Percentiles rank a stretch among this genome's conserved stretches.
Evolutionary conservation across 2,797 vertebrate genomes (phyloP).

Genomic region (Atherinosoma microstoma): DNA sequence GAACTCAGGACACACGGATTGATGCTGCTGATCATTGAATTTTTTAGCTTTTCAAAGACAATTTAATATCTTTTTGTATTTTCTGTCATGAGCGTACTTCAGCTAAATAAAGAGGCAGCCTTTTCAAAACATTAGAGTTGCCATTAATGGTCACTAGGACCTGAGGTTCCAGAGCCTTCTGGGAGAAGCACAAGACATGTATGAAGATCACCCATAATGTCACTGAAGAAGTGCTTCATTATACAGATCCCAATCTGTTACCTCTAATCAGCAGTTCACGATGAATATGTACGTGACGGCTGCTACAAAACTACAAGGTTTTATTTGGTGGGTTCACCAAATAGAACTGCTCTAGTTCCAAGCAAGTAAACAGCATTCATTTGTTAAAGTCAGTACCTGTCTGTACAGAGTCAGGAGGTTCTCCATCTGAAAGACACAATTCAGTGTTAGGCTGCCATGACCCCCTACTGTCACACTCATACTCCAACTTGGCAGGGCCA

Average conservation of each 20-base stretch:
- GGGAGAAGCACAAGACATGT: neutral
- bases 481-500: neutral
- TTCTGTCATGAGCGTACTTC: neutral
- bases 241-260: neutral
- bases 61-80: neutral
- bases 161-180: neutral
- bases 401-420: slow-evolving; percentile 34
- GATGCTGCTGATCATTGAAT: neutral
- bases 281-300: neutral
- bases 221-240: neutral
- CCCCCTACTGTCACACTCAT: neutral
- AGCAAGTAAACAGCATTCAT: neutral
- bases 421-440: slow-evolving; percentile 56
- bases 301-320: neutral
- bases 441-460: slow-evolving; percentile 18
- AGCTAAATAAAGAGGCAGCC: neutral
- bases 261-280: neutral
- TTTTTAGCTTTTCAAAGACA: neutral
- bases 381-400: slow-evolving; percentile 44
- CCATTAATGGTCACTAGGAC: neutral
- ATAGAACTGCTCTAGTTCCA: slow-evolving; percentile 1
- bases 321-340: neutral
- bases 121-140: neutral
- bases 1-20: neutral
- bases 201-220: neutral